phyloP scores from a whole-genome alignment of 2,888 invertebrate species.

The Troglohyphantes excavatus region DNA sequence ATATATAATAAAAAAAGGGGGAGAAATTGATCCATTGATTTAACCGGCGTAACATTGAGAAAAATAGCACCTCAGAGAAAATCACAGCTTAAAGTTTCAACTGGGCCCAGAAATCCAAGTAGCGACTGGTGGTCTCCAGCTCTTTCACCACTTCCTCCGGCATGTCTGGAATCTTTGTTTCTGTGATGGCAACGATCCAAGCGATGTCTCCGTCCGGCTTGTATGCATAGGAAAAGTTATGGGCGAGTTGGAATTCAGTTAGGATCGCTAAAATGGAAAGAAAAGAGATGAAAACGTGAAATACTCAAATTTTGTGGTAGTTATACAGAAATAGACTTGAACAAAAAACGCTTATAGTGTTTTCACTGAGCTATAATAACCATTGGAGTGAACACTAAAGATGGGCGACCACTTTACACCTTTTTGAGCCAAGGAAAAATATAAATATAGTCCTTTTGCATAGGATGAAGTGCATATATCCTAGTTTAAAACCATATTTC shows the following conservation, averaged over 20 bases:
- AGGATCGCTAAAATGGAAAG: slow-evolving; percentile 41
- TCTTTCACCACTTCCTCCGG: slow-evolving; percentile 1
- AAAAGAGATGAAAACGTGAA: neutral
- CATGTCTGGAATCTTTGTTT: neutral
- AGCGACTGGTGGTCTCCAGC: neutral
- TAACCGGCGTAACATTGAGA: neutral
- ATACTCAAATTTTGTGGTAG: neutral
- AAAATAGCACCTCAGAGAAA: slow-evolving; percentile 8
- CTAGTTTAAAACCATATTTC: too few relatives aligned
- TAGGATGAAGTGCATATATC: too few relatives aligned
- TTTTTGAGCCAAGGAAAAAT: too few relatives aligned
- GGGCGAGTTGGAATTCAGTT: slow-evolving; percentile 17
- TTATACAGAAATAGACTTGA: too few relatives aligned
- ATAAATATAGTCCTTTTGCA: too few relatives aligned
- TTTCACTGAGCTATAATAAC: too few relatives aligned
- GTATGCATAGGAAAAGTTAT: slow-evolving; percentile 37
- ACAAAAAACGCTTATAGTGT: too few relatives aligned
- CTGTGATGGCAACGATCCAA: slow-evolving; percentile 49
- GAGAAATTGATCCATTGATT: neutral
- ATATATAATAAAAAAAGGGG: neutral
- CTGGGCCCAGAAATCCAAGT: slow-evolving; percentile 49
- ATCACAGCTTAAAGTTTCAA: slow-evolving; percentile 48
- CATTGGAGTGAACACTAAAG: too few relatives aligned
- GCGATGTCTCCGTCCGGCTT: neutral
- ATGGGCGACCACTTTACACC: too few relatives aligned